These are phyloP conservation scores for Sinhomidia bicolor DNA, from an alignment of 2,888 invertebrate species.

Conservation along the genomic window DNA sequence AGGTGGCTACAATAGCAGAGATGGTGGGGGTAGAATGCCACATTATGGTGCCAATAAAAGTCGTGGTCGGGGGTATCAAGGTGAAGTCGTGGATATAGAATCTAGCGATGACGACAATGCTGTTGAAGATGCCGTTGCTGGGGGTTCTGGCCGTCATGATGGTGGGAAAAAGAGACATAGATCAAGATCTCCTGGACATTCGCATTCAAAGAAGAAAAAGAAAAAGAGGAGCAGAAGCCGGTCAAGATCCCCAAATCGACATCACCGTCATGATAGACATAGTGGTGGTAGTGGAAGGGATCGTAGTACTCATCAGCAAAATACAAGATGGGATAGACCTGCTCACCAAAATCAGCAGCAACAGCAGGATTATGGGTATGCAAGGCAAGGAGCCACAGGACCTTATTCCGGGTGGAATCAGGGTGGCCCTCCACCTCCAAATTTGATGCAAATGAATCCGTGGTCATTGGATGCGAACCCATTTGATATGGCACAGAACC, in stretches of 20 bases:
- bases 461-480: conserved; percentile 40
- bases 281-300: conserved; percentile 10
- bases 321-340: not conserved
- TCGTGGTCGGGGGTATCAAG: conserved; percentile 28
- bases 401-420: not conserved
- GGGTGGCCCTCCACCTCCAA: conserved; percentile 17
- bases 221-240: conserved; percentile 37
- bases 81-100: conserved; percentile 21
- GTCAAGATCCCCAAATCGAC: conserved; percentile 35
- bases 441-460: conserved; percentile 25
- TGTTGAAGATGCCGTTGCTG: conserved; percentile 38
- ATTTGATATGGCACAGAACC: not conserved
- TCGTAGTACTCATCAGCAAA: not conserved
- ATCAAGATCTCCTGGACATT: not conserved
- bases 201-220: conserved; percentile 5
- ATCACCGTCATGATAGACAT: conserved; percentile 12
- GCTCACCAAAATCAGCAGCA: conserved; percentile 28
- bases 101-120: conserved; percentile 49
- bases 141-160: not conserved
- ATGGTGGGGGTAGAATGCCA: not conserved
- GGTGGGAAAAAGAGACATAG: conserved; percentile 30
- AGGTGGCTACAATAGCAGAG: conserved; percentile 7
- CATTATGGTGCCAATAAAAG: conserved; percentile 17
- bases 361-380: not conserved
- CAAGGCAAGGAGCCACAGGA: conserved; percentile 12